These are phyloP conservation scores for Eurystomus glaucurus DNA, from an alignment of 2,797 vertebrate genomes.

Conservation along the genomic window DNA sequence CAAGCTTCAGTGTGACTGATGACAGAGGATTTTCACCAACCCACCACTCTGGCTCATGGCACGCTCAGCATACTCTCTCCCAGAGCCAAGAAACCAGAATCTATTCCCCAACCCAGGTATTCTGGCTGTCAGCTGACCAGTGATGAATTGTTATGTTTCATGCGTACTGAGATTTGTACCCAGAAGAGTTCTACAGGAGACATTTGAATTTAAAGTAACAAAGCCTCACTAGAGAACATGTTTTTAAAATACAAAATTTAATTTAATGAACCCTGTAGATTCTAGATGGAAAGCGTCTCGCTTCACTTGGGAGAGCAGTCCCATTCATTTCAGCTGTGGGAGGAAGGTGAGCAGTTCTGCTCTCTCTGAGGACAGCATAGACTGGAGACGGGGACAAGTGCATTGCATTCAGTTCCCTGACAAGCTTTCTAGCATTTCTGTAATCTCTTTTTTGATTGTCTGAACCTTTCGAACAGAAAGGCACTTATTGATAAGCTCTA, in stretches of 20 bases:
- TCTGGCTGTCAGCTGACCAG: conserved; percentile 79
- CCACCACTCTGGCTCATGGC: conserved; percentile 82
- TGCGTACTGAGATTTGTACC: conserved; percentile 52
- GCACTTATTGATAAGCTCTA: neutral
- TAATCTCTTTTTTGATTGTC: neutral
- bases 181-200: neutral
- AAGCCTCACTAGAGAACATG: neutral
- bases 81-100: conserved; percentile 82
- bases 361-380: neutral
- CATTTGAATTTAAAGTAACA: neutral
- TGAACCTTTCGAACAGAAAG: neutral
- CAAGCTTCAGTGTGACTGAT: conserved; percentile 84
- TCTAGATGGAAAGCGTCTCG: neutral
- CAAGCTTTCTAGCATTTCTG: neutral
- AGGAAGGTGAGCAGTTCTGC: neutral
- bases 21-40: conserved; percentile 84
- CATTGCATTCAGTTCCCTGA: neutral
- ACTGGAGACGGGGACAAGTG: neutral
- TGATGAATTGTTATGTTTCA: conserved; percentile 72
- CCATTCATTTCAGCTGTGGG: neutral
- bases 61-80: conserved; percentile 80
- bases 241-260: neutral
- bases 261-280: neutral
- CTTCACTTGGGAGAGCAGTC: neutral
- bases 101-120: conserved; percentile 84